A percentile compares a stretch with the other conserved stretches of the same genome.
Evolutionary conservation across 2,113 vertebrate species (phyloP).

Genomic region (Chloebia gouldiae): DNA sequence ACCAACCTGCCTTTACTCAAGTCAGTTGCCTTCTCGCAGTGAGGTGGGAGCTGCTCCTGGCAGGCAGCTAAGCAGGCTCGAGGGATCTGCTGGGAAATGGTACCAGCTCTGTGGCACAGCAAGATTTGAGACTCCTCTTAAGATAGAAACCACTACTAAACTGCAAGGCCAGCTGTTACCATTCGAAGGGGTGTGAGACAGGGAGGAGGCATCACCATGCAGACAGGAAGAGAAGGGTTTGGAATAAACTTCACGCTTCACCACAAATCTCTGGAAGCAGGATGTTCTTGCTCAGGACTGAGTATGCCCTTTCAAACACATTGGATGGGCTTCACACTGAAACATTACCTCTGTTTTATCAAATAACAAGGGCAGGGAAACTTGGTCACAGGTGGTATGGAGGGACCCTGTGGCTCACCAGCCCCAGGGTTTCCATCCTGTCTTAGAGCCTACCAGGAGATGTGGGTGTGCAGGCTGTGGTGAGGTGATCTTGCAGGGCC

Average conservation of each 20-base stretch:
- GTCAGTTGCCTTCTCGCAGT: slow-evolving; percentile 47
- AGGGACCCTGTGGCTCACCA: background rate
- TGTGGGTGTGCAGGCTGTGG: background rate
- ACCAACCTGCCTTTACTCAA: slow-evolving; percentile 42
- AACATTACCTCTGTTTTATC: slow-evolving; percentile 58
- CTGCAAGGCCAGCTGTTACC: background rate
- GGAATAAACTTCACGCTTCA: background rate
- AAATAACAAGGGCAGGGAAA: slow-evolving; percentile 46
- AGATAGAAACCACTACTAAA: slow-evolving; percentile 11
- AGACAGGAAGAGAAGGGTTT: background rate
- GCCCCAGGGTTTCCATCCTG: background rate
- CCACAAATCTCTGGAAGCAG: slow-evolving; percentile 16
- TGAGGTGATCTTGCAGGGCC: background rate
- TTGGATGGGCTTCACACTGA: slow-evolving; percentile 48
- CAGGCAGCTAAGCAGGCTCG: background rate
- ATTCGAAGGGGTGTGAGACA: background rate
- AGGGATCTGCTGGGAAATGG: background rate
- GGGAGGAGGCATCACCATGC: background rate
- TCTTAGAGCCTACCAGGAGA: background rate
- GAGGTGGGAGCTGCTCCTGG: slow-evolving; percentile 31
- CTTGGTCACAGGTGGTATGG: background rate
- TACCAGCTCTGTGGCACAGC: background rate
- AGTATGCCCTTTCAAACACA: background rate
- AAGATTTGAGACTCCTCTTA: background rate
- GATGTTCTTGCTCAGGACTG: slow-evolving; percentile 54